These are phyloP conservation scores for Meteorus cinctellus DNA, from an alignment of 2,888 invertebrate genomes.

Conservation along the genomic window DNA sequence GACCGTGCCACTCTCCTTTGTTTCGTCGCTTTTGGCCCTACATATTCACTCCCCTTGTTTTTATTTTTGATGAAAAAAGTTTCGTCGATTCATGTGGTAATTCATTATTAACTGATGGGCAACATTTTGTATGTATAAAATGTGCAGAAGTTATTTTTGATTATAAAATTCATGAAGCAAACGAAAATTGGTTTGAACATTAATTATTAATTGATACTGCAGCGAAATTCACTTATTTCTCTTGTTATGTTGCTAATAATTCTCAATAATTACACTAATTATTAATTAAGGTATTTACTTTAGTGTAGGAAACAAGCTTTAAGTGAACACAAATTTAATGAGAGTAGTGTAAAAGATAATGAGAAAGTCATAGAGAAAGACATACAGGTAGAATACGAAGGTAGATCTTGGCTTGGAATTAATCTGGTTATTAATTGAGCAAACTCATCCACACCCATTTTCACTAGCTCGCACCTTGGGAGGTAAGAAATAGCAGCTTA, in stretches of 20 bases:
- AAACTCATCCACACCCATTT: constrained; percentile 45
- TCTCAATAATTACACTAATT: neutral
- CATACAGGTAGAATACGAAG: constrained; percentile 22
- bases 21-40: constrained; percentile 3
- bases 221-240: neutral
- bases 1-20: constrained; percentile 23
- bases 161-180: neutral
- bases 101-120: constrained; percentile 14
- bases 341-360: neutral
- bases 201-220: neutral
- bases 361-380: neutral
- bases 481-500: constrained; percentile 52
- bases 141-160: neutral
- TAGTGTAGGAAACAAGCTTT: neutral
- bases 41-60: neutral
- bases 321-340: neutral
- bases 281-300: neutral
- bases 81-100: constrained; percentile 20
- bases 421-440: constrained; percentile 62
- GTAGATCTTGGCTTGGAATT: constrained; percentile 56
- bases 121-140: constrained; percentile 3
- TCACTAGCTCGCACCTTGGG: constrained; percentile 43
- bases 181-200: neutral
- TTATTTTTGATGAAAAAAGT: constrained; percentile 29
- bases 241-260: neutral